phyloP scores from a whole-genome alignment of 2,113 vertebrate genomes.

The Bambusicola thoracicus region DNA sequence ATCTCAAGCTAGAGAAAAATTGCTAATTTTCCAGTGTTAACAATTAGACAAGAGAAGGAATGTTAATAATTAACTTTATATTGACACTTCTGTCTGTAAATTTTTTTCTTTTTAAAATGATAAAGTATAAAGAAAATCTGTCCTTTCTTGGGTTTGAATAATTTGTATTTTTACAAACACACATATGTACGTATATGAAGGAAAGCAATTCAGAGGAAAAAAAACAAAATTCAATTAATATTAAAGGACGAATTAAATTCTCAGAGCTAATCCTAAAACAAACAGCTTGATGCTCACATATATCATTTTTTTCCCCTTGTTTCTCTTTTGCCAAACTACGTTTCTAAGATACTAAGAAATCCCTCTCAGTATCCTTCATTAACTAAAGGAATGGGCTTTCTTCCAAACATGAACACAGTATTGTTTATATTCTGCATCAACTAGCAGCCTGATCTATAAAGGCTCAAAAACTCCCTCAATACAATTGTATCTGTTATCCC shows the following conservation, averaged over 20 bases:
- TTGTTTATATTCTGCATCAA: neutral
- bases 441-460: neutral
- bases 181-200: neutral
- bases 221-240: neutral
- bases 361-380: neutral
- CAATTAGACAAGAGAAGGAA: neutral
- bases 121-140: neutral
- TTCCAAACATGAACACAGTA: neutral
- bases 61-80: neutral
- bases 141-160: neutral
- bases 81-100: neutral
- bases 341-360: neutral
- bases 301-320: neutral
- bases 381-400: neutral
- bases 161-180: neutral
- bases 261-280: neutral
- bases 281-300: neutral
- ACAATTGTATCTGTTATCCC: neutral
- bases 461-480: neutral
- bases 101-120: neutral
- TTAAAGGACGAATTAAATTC: neutral
- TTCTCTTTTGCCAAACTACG: neutral
- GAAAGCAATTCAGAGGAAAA: neutral
- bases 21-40: neutral
- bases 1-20: neutral